Evolutionary conservation across 2,113 vertebrate species (phyloP).

Genomic region (Corythornis madagascariensis): DNA sequence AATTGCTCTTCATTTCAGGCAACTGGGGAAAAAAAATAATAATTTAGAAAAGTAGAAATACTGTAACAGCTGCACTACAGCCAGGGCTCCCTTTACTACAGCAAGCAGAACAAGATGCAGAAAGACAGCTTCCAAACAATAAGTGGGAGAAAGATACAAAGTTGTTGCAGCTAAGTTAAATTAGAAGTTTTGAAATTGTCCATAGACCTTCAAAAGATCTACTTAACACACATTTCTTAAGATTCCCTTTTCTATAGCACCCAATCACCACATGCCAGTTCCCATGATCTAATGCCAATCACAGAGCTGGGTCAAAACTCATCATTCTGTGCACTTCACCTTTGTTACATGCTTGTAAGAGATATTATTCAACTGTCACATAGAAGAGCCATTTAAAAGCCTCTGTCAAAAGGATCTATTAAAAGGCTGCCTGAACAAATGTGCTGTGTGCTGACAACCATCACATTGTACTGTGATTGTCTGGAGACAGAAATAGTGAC

Average conservation of each 20-base stretch:
- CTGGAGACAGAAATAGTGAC: background rate
- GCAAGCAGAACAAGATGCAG: background rate
- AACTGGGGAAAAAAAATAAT: background rate
- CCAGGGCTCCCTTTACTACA: background rate
- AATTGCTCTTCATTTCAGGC: background rate
- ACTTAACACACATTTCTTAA: background rate
- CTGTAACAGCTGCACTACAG: background rate
- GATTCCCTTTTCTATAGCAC: background rate
- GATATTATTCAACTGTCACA: background rate
- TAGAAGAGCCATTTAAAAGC: constrained; percentile 21
- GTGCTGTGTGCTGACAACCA: background rate
- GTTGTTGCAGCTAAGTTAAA: background rate
- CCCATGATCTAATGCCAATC: background rate
- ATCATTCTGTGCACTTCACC: background rate
- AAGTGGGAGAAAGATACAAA: background rate
- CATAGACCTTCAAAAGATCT: background rate
- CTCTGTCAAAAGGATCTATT: background rate
- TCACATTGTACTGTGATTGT: background rate
- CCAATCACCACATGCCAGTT: background rate
- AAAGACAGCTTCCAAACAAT: background rate
- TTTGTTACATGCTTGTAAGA: background rate
- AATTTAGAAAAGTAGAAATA: background rate
- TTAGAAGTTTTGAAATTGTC: background rate
- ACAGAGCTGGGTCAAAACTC: background rate
- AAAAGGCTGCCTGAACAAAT: constrained; percentile 14